Percentiles rank a stretch among this genome's conserved stretches.
Evolutionary conservation across 2,797 vertebrate genomes (phyloP).

Genomic region (Ciconia nigra): DNA sequence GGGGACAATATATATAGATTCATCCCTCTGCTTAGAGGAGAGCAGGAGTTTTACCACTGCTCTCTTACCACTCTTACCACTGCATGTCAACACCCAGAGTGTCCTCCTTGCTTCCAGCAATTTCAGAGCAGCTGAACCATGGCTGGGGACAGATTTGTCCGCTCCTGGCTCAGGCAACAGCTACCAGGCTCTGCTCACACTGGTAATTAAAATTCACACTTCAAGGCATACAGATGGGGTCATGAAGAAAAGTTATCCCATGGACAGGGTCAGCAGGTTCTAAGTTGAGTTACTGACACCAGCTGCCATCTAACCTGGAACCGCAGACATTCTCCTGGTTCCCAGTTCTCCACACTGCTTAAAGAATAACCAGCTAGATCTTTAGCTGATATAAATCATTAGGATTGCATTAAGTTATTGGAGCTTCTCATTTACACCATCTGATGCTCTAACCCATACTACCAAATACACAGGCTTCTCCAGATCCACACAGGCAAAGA

Average conservation of each 20-base stretch:
- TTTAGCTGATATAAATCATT: background rate
- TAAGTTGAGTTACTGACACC: background rate
- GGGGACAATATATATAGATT: background rate
- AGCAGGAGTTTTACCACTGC: background rate
- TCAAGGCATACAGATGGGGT: background rate
- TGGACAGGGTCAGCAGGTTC: background rate
- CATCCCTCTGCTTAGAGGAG: background rate
- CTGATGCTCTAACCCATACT: background rate
- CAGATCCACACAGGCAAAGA: background rate
- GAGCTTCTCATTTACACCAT: background rate
- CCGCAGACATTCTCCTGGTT: background rate
- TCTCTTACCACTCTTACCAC: no score
- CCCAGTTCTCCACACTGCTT: background rate
- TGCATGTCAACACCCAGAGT: background rate
- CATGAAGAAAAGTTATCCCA: background rate
- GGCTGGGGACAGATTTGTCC: background rate
- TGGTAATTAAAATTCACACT: background rate
- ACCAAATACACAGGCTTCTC: background rate
- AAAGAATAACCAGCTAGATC: background rate
- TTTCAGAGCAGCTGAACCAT: background rate
- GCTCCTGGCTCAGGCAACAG: background rate
- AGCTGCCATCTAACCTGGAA: background rate
- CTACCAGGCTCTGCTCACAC: background rate
- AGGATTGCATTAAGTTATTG: background rate
- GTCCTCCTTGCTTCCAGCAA: background rate